Evolutionary conservation across 2,797 vertebrate species (phyloP), one percentile per base, ranked within the genome.

Genomic region (Pachyuromys duprasi): DNA sequence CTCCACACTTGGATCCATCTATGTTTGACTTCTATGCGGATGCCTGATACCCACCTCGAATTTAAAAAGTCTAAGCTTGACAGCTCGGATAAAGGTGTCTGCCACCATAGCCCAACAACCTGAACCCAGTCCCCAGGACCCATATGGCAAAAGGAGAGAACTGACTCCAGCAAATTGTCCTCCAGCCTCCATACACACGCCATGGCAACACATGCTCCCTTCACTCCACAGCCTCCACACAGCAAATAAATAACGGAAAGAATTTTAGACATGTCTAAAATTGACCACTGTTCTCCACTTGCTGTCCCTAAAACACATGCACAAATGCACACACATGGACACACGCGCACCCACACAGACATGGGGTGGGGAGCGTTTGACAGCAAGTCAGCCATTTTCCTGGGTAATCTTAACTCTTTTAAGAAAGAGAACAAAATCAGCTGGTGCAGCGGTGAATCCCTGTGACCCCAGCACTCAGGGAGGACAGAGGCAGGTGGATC

Each of bases 21-120:
- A 28, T 87, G 63, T 67, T 62, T 92, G 95, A 96, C 36, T 45
- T 75, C n/a, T 84, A 67, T 45, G n/a, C 22, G 20, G 20, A 69
- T 74, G 17, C 20, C 36, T 57, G 75, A 45, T 5, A 60, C 33
- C 17, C 42, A 24, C 20, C 62, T 72, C 80, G 67, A n/a, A 91
- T 45, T n/a, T 89, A 39, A 91, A 91, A 70, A 55, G 36, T 76
- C 62, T 80, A 13, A 67, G 26, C 70, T 36, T n/a, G 62, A 11
- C 39, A 83, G 83, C 55, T 75, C 69, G 74, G 28, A 31, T 60
- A 87, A 72, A 70, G 65, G 65, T 8, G 3, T 26, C n/a, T 72
- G 13, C 8, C 57, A 3, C 28, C 24, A 75, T 11, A 49, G 28
- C 26, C 15, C 14, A 15, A 33, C 15, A 42, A 14, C 55, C 28